These are phyloP conservation scores for Thalpophila matura DNA, from an alignment of 2,888 invertebrate genomes.

Conservation along the genomic window DNA sequence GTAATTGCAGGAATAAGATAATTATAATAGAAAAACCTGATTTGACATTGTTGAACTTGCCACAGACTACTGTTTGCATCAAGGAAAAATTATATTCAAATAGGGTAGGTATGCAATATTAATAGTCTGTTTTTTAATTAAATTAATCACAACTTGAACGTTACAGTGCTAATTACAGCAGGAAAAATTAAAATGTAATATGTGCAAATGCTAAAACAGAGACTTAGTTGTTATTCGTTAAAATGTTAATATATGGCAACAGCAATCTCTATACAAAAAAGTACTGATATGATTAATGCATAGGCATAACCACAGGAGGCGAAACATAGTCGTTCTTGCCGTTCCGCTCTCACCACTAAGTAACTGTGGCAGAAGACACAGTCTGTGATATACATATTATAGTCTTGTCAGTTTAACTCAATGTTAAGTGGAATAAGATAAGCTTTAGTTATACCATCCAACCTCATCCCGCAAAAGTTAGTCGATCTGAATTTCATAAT, in stretches of 20 bases:
- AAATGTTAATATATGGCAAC: constrained; percentile 4
- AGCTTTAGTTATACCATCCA: too few species aligned
- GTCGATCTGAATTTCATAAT: too few species aligned
- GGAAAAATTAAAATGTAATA: constrained; percentile 30
- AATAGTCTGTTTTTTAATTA: constrained; percentile 37
- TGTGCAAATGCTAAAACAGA: constrained; percentile 4
- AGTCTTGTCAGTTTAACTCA: too few species aligned
- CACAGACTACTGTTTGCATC: constrained; percentile 64
- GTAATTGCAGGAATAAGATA: constrained; percentile 77
- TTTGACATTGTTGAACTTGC: constrained; percentile 68
- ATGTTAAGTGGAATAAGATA: too few species aligned
- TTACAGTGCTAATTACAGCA: constrained; percentile 33
- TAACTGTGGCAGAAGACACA: too few species aligned
- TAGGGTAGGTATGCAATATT: constrained; percentile 39
- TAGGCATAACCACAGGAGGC: too few species aligned
- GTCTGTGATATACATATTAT: too few species aligned
- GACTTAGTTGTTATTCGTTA: constrained; percentile 21
- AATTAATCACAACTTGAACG: constrained; percentile 34
- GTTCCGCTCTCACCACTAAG: too few species aligned
- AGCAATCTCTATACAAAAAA: constrained; percentile 4
- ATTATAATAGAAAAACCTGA: constrained; percentile 77
- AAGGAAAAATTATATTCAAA: constrained; percentile 62
- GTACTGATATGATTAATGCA: constrained; percentile 20
- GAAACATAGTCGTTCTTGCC: too few species aligned
- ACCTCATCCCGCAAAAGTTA: too few species aligned